Base-by-base conservation (phyloP, 53 echinoderm and acorn worm genomes). In the Hippasteria phrygiana region DNA sequence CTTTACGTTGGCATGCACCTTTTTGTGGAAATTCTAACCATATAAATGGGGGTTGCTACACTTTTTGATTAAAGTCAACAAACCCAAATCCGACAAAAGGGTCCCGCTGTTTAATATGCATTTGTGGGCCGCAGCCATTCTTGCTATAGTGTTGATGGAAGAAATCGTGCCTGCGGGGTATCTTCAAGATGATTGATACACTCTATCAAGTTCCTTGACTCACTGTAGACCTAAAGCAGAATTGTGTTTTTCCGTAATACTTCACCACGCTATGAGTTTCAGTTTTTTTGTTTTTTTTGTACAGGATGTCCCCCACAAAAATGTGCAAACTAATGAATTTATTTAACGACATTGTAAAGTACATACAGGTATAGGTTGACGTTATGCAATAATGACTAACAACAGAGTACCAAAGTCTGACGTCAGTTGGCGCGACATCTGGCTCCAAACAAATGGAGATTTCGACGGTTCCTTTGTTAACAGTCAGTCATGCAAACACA, bases 31-130 rank as follows among this genome's bases (percentile, higher is more conserved):
- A 20, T 24, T 7, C 54, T 35, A 14, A 17, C 20, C 22, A 18
- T 34, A 29, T 24, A 77, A 43, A 77, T n/a, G 32, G 70, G 27
- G 84, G 71, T 71, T 70, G 85, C 47, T 71, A 85, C 85, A 85
- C 50, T 85, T 85, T 71, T 46, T 50, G 37, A 70, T 85, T 71
- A 51, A 70, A 85, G 71, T 85, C 85, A 85, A 85, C 85, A 85
- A 32, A 24, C n/a, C 34, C 36, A 71, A 85, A 85, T 71, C 85
- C 51, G 36, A 70, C 70, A 69, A 71, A 71, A 37, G 50, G 29
- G 66, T 0, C 33, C 67, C 71, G 51, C 46, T 85, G 82, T 82
- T 82, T 82, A 82, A 82, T 43, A 65, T 43, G 64, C 42, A 82
- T 43, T 80, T 32, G 18, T 63, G 18, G 45, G 32, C 16, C 66